phyloP scores from a whole-genome alignment of 2,113 vertebrate genomes.

The Microcebus griseorufus region DNA sequence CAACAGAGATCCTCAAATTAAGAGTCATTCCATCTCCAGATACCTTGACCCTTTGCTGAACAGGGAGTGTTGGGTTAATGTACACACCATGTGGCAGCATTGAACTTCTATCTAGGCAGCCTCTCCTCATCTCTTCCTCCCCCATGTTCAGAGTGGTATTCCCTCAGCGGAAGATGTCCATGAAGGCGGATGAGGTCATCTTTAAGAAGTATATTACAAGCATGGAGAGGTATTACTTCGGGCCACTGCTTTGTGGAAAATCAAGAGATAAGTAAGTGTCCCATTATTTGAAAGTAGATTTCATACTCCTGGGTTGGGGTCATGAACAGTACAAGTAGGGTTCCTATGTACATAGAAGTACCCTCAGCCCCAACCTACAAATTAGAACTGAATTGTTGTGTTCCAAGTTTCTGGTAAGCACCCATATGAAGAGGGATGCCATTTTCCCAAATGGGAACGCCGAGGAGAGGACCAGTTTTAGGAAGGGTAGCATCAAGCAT shows the following conservation, averaged over 20 bases:
- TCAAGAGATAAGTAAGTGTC: slow-evolving; percentile 90
- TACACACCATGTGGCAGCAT: rapidly evolving
- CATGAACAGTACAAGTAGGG: background rate
- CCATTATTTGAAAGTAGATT: background rate
- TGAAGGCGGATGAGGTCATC: slow-evolving; percentile 79
- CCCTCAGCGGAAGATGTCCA: slow-evolving; percentile 82
- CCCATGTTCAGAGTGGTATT: slow-evolving; percentile 88
- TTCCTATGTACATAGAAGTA: background rate
- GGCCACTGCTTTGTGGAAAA: slow-evolving; percentile 93
- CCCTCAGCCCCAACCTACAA: background rate
- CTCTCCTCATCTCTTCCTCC: background rate
- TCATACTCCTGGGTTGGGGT: background rate
- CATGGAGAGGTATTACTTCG: slow-evolving; percentile 89
- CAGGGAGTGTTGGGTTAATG: background rate
- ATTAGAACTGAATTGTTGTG: background rate
- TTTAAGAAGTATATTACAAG: slow-evolving; percentile 88
- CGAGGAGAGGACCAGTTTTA: background rate
- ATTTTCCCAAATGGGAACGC: background rate
- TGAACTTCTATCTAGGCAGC: background rate
- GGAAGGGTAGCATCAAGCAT: background rate
- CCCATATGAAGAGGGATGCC: background rate
- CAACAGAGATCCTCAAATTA: background rate
- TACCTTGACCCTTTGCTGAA: background rate
- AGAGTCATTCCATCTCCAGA: background rate
- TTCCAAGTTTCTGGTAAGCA: background rate